A percentile compares a stretch with the other conserved stretches of the same genome.
Conservation (phyloP, 2,888 invertebrate species). For the Unio delphinus region DNA sequence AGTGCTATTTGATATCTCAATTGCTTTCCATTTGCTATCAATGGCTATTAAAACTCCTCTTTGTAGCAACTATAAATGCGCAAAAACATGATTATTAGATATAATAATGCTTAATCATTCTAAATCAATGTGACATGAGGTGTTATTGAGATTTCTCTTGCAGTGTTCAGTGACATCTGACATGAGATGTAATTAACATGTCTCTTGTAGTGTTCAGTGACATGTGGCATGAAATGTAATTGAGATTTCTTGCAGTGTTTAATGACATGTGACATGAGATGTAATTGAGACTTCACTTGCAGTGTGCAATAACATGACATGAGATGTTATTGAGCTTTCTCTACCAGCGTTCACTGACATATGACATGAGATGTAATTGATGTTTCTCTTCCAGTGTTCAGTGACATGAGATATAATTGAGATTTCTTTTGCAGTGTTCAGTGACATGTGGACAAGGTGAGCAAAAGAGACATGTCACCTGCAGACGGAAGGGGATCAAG, state of each 20-base stretch:
- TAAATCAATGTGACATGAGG: constrained; percentile 71
- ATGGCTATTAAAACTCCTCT: no score
- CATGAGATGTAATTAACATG: neutral
- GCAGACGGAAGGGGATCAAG: constrained; percentile 64
- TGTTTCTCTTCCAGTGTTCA: constrained; percentile 73
- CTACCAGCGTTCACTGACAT: constrained; percentile 76
- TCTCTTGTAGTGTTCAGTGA: constrained; percentile 74
- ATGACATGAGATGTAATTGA: constrained; percentile 65
- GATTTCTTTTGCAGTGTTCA: constrained; percentile 73
- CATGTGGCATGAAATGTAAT: constrained; percentile 73
- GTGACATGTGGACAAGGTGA: constrained; percentile 78
- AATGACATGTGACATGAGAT: constrained; percentile 74
- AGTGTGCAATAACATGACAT: constrained; percentile 76
- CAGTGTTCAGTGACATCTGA: constrained; percentile 78
- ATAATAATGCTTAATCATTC: no score
- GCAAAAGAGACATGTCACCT: constrained; percentile 77
- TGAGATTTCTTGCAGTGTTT: constrained; percentile 73
- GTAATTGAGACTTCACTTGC: constrained; percentile 2
- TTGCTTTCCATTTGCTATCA: no score
- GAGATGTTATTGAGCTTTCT: neutral
- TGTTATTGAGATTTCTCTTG: constrained; percentile 1
- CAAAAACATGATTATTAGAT: no score
- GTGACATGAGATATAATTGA: constrained; percentile 59
- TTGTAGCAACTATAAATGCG: no score
- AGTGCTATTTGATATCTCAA: no score